Evolutionary conservation across 2,113 vertebrate species (phyloP), one percentile per base, ranked within the genome.

Genomic region (Callipepla californica): DNA sequence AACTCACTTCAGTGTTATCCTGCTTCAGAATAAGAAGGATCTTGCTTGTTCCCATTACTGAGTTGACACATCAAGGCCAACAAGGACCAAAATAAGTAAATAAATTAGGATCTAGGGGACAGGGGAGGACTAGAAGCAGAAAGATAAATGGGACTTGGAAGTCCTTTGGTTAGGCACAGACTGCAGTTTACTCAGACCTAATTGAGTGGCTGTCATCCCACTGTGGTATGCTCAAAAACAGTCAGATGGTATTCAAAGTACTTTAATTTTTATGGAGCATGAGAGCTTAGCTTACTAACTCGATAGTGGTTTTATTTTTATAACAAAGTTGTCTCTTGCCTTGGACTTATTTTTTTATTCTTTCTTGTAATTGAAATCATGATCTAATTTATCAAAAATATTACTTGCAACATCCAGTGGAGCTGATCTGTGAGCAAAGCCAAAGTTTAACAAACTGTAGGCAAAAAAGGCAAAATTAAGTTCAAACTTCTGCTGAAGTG

Each of bases 391-490:
- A 94, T 40, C 26, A 85, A 82, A 92, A 93, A 72, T 81, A 51
- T 5, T 91, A 25, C 40, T 89, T 89, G 78, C 85, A 91, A 81
- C 67, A 75, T 86, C 42, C 23, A 57, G 13, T 45, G 25, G 32
- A 78, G 57, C 59, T 92, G 68, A 42, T 84, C 87, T 86, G 62
- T 81, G 90, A 89, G 72, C 78, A 91, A 87, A 91, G 88, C 62
- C 81, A 82, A 93, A 93, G 81, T 94, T 93, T 91, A 94, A 79
- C 62, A 85, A 85, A 48, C 58, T 72, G 38, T 38, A 48, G 78
- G 85, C 70, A 85, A 47, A 81, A 81, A 74, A 89, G 47, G 47
- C 51, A 81, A 80, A 86, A 53, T 23, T 38, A 87, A 75, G 51
- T 89, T 87, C 45, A 58, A 57, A 30, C 32, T 63, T 38, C 69